Evolutionary conservation across 1,140 invertebrate species (phyloP), one percentile per base, ranked within the genome.

Genomic region (Scaptomyza montana): DNA sequence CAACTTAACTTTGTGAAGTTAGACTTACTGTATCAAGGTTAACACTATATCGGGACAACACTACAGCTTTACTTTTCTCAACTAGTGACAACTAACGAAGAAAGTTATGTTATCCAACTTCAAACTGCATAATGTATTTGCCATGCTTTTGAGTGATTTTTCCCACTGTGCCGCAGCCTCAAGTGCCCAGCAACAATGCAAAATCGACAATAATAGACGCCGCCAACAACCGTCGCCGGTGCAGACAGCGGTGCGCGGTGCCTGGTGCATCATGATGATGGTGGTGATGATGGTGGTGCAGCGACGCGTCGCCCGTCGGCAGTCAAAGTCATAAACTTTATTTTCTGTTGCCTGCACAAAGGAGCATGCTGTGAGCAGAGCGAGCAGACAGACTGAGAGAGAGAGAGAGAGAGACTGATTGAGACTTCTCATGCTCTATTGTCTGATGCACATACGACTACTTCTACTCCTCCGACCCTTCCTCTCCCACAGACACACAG

Each of bases 261-360:
- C 8, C 7, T 36, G 33, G 33, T 36, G 33, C 30, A 33, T 33
- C 30, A 33, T 33, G 30, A 5, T 30, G 30, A 5, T 33, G 30
- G 30, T 33, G 33, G 33, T 9, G 33, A 9, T 2, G 33, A 9
- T 36, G 33, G 33, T 36, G 33, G 33, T 21, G 36, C 25, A 43
- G 16, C 50, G 51, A 28, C 59, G 33, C 65, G 67, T 64, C 68
- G 80, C 79, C 80, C 80, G 77, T 77, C 74, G 82, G 67, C 78
- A 87, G 84, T 86, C 75, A 87, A 87, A 86, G 82, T 86, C 82
- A 87, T 86, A 86, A 86, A 87, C 82, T 86, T 86, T 86, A 86
- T 86, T 82, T 87, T 87, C 78, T 87, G 82, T 86, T 87, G 82
- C 82, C 82, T 87, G 84, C 84, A 87, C 79, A 87, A 87, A 89